These are phyloP conservation scores for Pocillopora verrucosa DNA, from an alignment of 64 coral and sea anemone species.

Conservation along the genomic window DNA sequence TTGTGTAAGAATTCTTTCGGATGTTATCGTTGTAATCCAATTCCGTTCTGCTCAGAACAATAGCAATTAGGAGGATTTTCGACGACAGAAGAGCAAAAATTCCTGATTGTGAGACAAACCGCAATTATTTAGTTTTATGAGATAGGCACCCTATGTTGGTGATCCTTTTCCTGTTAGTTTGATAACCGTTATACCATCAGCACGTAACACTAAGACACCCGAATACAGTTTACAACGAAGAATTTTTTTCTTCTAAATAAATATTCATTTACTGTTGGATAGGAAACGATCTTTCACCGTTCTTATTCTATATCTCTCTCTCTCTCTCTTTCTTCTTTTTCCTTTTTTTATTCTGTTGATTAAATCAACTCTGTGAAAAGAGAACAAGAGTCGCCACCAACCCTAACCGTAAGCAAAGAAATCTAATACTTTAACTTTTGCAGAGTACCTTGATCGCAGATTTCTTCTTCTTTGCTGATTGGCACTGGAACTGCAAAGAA, in stretches of 20 bases:
- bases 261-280: too few relatives aligned
- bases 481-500: constrained; percentile 26
- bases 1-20: not conserved
- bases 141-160: not conserved
- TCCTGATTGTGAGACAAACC: not conserved
- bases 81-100: not conserved
- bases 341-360: too few relatives aligned
- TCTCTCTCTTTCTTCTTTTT: too few relatives aligned
- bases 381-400: too few relatives aligned
- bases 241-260: too few relatives aligned
- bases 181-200: not conserved
- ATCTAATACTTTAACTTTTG: not conserved
- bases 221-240: too few relatives aligned
- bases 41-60: constrained; percentile 2
- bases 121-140: not conserved
- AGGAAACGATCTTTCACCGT: too few relatives aligned
- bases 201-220: too few relatives aligned
- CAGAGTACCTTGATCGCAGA: constrained; percentile 10
- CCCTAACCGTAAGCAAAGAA: not conserved
- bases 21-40: constrained; percentile 7
- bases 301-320: too few relatives aligned
- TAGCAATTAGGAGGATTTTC: not conserved
- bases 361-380: too few relatives aligned
- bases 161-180: not conserved
- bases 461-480: not conserved